These are phyloP conservation scores for Eupeodes luniger DNA, from an alignment of 2,888 invertebrate genomes.

Conservation along the genomic window DNA sequence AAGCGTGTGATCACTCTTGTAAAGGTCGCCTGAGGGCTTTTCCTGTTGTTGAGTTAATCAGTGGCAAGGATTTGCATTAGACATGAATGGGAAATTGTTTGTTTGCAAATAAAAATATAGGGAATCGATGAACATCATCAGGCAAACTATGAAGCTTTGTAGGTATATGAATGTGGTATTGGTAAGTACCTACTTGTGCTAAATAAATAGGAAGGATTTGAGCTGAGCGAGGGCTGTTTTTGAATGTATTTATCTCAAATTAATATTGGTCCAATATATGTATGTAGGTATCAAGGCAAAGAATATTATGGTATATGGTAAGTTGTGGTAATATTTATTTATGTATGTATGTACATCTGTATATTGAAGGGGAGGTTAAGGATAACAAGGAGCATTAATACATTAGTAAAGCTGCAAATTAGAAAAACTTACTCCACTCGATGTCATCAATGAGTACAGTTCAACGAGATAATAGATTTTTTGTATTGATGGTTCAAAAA, in stretches of 20 bases:
- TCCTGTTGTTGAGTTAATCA: constrained; percentile 72
- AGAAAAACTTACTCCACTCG: too few relatives aligned
- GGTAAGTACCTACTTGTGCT: background rate
- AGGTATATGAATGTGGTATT: background rate
- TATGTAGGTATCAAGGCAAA: background rate
- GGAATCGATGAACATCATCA: constrained; percentile 57
- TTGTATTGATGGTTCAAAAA: too few relatives aligned
- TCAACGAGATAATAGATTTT: too few relatives aligned
- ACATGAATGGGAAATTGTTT: constrained; percentile 68
- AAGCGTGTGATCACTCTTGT: constrained; percentile 41
- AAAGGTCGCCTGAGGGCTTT: constrained; percentile 63
- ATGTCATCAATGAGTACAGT: too few relatives aligned
- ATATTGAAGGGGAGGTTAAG: too few relatives aligned
- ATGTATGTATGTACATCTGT: too few relatives aligned
- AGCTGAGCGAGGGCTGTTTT: background rate
- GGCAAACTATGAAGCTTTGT: background rate
- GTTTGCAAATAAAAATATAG: constrained; percentile 66
- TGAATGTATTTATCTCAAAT: background rate
- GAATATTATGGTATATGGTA: background rate
- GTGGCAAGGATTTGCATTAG: constrained; percentile 72
- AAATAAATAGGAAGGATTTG: background rate
- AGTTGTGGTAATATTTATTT: background rate
- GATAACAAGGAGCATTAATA: too few relatives aligned
- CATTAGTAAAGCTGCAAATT: too few relatives aligned
- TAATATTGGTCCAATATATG: background rate